Evolutionary conservation across 2,113 vertebrate species (phyloP), one percentile per base, ranked within the genome.

Genomic region (Apodemus sylvaticus): DNA sequence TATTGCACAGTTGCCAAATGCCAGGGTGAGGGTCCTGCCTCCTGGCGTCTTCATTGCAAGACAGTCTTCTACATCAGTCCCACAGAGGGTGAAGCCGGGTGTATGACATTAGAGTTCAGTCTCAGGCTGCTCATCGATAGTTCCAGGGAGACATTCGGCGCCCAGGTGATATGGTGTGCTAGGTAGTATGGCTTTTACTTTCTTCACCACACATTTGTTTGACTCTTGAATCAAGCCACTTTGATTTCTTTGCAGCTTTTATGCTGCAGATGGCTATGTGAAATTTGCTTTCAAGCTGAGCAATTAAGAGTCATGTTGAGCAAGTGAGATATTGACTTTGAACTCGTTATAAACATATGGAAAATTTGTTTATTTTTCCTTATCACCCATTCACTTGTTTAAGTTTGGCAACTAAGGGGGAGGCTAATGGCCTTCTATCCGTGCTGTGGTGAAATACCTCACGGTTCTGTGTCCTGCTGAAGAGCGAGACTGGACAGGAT

Each of bases 321-420:
- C 68, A 68, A 86, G 55, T 24, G 62, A 90, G 70, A 74, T 53
- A 62, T 29, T 55, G 26, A 16, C 36, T 55, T 73, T 78, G 68
- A 93, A 91, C 62, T 55, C 48, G 48, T 45, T 31, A 42, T 60
- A 22, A n/a, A 24, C 39, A 36, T 36, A 26, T 82, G 55, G 24
- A 71, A 71, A 95, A 58, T 86, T 51, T 34, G 31, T 95, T 90
- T 86, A 42, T 53, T 77, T 89, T 78, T 91, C 29, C 48, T 51
- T 9, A 42, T 51, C 51, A 45, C 6, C 70, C 9, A 3, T 68
- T 88, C 7, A 22, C 36, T 45, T 68, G 22, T 34, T 74, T 51
- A 3, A 74, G 68, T 78, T 85, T 91, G 39, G 29, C 58, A 64
- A n/a, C 39, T 51, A 51, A 64, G 48, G 78, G 86, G 26, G 22